Conservation (phyloP, 1,140 invertebrate species). For the Gryllus bimaculatus region DNA sequence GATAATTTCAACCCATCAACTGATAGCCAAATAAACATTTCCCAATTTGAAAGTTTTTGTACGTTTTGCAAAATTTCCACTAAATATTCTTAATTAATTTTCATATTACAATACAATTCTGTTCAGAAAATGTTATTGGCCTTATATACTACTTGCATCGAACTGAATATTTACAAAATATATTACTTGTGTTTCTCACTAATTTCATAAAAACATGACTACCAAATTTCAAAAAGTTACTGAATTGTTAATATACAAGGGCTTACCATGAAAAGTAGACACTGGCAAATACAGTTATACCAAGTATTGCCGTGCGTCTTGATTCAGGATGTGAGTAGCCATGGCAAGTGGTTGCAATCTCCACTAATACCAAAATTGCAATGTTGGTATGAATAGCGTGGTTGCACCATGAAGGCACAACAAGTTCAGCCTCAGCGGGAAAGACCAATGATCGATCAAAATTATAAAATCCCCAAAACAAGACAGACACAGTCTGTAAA, state of each 20-base stretch:
- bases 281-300: neutral
- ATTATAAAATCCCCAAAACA: conserved; percentile 56
- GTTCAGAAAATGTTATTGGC: too few relatives aligned
- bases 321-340: neutral
- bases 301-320: neutral
- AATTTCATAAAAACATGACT: too few relatives aligned
- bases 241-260: too few relatives aligned
- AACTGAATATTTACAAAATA: too few relatives aligned
- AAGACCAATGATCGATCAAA: conserved; percentile 58
- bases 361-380: conserved; percentile 34
- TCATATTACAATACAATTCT: too few relatives aligned
- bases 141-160: too few relatives aligned
- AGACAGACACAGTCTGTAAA: conserved; percentile 52
- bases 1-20: too few relatives aligned
- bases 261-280: neutral
- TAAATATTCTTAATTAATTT: too few relatives aligned
- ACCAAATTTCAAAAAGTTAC: too few relatives aligned
- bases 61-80: too few relatives aligned
- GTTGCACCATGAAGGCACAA: conserved; percentile 58
- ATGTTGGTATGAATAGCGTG: conserved; percentile 52
- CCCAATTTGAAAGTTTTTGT: too few relatives aligned
- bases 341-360: conserved; percentile 27
- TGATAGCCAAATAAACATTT: too few relatives aligned
- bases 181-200: neutral
- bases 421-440: conserved; percentile 46